Percentiles rank a stretch among this genome's conserved stretches.
Conservation (phyloP, 2,797 vertebrate genomes). For the Coregonus suidteri region DNA sequence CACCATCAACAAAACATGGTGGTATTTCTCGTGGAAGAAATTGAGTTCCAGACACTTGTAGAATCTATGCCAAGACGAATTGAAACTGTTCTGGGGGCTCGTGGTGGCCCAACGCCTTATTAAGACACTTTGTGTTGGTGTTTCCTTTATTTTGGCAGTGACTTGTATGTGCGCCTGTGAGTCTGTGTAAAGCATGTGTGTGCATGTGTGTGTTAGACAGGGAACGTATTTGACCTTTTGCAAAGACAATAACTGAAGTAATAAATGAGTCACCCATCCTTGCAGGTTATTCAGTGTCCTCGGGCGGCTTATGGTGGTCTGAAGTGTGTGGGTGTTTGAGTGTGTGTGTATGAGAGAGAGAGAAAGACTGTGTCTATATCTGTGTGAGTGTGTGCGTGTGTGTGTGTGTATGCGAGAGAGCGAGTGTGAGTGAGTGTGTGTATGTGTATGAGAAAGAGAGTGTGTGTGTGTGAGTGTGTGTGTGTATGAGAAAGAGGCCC, state of each 20-base stretch:
- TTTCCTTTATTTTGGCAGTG: too few relatives aligned
- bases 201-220: constrained; percentile 17
- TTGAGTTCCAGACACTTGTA: too few relatives aligned
- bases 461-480: constrained; percentile 9
- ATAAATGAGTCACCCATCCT: constrained; percentile 51
- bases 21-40: too few relatives aligned
- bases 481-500: constrained; percentile 71
- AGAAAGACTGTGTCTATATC: background rate
- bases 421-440: too few relatives aligned
- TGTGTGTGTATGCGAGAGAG: background rate
- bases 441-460: constrained; percentile 78
- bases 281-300: constrained; percentile 41
- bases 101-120: too few relatives aligned
- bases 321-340: too few relatives aligned
- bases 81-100: too few relatives aligned
- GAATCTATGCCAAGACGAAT: too few relatives aligned
- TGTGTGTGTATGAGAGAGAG: too few relatives aligned
- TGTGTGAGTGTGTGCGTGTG: background rate
- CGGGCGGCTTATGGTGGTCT: constrained; percentile 29
- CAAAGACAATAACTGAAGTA: constrained; percentile 44
- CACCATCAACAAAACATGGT: too few relatives aligned
- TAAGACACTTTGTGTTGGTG: too few relatives aligned
- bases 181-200: too few relatives aligned
- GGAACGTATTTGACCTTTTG: constrained; percentile 60
- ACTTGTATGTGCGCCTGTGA: background rate